Percentiles rank a stretch among this genome's conserved stretches.
These are phyloP conservation scores for Helogale parvula DNA, from an alignment of 2,113 vertebrate species.

Conservation along the genomic window DNA sequence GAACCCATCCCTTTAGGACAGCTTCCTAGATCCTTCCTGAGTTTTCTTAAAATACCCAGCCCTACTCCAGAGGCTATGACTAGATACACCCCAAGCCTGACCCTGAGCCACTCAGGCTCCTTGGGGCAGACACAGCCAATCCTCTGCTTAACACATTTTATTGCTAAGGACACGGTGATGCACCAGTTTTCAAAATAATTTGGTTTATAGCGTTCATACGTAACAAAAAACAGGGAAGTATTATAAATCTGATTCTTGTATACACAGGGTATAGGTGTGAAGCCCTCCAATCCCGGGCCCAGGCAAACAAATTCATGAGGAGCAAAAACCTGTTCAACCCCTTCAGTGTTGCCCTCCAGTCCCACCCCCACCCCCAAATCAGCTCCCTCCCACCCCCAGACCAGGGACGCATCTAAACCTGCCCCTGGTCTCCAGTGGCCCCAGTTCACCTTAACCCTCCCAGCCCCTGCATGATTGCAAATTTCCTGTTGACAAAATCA, in stretches of 20 bases:
- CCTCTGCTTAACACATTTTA: conserved; percentile 85
- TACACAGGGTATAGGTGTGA: conserved; percentile 78
- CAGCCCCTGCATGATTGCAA: conserved; percentile 72
- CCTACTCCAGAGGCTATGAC: neutral
- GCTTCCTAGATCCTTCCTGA: neutral
- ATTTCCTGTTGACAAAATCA: conserved; percentile 75
- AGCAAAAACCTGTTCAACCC: conserved; percentile 79
- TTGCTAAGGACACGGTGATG: conserved; percentile 87
- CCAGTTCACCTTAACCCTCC: conserved; percentile 72
- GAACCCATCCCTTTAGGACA: neutral
- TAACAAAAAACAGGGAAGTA: conserved; percentile 85
- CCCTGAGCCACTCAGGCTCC: conserved; percentile 70
- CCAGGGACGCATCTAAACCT: conserved; percentile 44
- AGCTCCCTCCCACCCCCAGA: conserved; percentile 63
- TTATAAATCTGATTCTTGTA: conserved; percentile 85
- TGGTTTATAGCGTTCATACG: conserved; percentile 87
- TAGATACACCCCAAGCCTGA: conserved; percentile 36
- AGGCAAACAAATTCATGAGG: conserved; percentile 80
- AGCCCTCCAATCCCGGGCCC: conserved; percentile 80
- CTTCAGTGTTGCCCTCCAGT: conserved; percentile 66
- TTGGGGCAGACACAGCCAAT: conserved; percentile 82
- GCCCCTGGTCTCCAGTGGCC: conserved; percentile 63
- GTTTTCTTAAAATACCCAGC: neutral
- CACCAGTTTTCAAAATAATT: conserved; percentile 87
- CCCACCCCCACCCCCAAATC: conserved; percentile 59